Evolutionary conservation across 1,140 invertebrate species (phyloP).

Genomic region (Monochamus saltuarius): DNA sequence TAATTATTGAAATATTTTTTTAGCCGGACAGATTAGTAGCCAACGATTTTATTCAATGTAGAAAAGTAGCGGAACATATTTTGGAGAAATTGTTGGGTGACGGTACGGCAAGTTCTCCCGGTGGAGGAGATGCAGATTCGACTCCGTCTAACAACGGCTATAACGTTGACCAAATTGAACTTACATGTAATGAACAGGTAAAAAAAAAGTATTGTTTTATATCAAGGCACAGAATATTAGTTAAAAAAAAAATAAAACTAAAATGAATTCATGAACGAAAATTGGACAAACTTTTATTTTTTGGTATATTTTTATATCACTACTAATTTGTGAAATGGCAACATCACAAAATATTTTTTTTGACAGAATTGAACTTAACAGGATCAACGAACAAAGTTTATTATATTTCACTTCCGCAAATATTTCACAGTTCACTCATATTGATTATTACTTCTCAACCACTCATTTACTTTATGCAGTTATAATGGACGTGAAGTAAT

Average conservation of each 20-base stretch:
- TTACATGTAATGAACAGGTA: slow-evolving; percentile 95
- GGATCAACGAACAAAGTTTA: neutral
- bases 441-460: slow-evolving; percentile 15
- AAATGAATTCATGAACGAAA: no score
- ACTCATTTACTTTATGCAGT: no score
- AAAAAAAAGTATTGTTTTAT: slow-evolving; percentile 9
- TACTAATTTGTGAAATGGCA: no score
- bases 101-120: slow-evolving; percentile 73
- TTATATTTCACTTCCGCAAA: neutral
- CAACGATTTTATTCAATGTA: slow-evolving; percentile 98
- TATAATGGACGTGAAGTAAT: no score
- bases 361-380: no score
- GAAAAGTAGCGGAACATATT: slow-evolving; percentile 99
- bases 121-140: slow-evolving; percentile 61
- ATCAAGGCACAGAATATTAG: neutral
- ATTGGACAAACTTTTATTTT: no score
- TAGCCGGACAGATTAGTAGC: slow-evolving; percentile 87
- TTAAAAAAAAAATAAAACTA: neutral
- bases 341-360: no score
- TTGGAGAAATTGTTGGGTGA: slow-evolving; percentile 94
- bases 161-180: slow-evolving; percentile 75
- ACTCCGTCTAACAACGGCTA: slow-evolving; percentile 60
- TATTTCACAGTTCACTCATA: slow-evolving; percentile 10
- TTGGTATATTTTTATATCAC: no score
- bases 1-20: slow-evolving; percentile 30